A percentile compares a stretch with the other conserved stretches of the same genome.
Conservation (phyloP, 1,140 invertebrate species). For the Triops longicaudatus region DNA sequence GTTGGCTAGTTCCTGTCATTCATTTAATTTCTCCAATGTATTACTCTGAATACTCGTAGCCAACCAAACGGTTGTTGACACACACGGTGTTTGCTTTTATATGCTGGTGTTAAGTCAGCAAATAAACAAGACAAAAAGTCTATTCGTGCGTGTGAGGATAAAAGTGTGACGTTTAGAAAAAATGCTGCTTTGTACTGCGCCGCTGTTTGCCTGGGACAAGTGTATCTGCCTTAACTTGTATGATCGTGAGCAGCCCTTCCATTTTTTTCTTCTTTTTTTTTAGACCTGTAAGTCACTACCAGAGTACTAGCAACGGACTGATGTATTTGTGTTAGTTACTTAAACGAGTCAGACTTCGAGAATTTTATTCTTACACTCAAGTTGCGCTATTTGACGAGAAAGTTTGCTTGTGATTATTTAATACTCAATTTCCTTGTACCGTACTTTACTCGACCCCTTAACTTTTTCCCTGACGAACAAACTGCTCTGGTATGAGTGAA, state of each 20-base stretch:
- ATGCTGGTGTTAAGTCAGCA: background rate
- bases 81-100: conserved; percentile 6
- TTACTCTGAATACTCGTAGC: background rate
- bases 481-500: background rate
- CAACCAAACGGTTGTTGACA: background rate
- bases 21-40: background rate
- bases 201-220: conserved; percentile 4
- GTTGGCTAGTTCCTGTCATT: background rate
- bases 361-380: background rate
- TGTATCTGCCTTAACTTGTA: conserved; percentile 10
- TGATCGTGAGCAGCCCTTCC: background rate
- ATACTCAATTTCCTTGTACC: background rate
- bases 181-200: conserved; percentile 4
- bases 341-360: background rate
- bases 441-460: background rate
- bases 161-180: background rate
- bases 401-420: background rate
- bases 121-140: background rate
- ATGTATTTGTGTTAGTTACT: background rate
- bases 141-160: background rate
- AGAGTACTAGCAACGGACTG: background rate
- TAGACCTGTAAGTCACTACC: background rate
- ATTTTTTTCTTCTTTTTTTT: background rate
- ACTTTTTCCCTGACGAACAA: background rate
- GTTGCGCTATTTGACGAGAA: background rate